Evolutionary conservation across 1,140 invertebrate genomes (phyloP), one percentile per base, ranked within the genome.

Genomic region (Chrysomallon squamiferum): DNA sequence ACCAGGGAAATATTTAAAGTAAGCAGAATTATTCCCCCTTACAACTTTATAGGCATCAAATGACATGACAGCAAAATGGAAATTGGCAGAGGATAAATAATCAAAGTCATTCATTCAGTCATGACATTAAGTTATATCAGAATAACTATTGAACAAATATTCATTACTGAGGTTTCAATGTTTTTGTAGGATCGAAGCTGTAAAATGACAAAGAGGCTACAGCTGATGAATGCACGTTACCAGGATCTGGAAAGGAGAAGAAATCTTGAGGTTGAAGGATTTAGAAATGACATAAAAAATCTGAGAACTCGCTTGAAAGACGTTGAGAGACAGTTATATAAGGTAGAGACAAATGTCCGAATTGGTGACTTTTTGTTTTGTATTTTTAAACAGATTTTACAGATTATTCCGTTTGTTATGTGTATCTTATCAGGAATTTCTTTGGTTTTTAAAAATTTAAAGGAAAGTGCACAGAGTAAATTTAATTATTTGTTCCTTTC

Each of bases 221-320:
- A 80, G 56, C 58, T 86, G 59, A 85, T 86, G 84, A 86, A 84
- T 33, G 69, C 80, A 27, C 59, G 84, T 20, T 86, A 85, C 59
- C 76, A 84, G 59, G 84, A 86, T 45, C 60, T 86, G 29, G 85
- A 86, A 65, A 74, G 76, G n/a, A 65, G 85, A 32, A 68, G 84
- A 27, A 84, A 84, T 41, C 75, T 86, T 15, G 85, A 86, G 65
- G 81, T 86, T 3, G 84, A 86, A 72, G 85, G 85, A 2, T 86
- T 85, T 65, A 84, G 84, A 72, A 86, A 75, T 52, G 85, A 86
- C 67, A 85, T 86, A n/a, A 84, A 84, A 69, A 79, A 81, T 69
- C 74, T 86, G 29, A 66, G 83, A 65, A 70, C 74, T 25, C 73
- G 82, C 63, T 66, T 86, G 38, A 85, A 85, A 70, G 79, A 84